Percentiles rank a stretch among this genome's conserved stretches.
phyloP scores from a whole-genome alignment of 2,113 vertebrate species.

The Dendropsophus ebraccatus region DNA sequence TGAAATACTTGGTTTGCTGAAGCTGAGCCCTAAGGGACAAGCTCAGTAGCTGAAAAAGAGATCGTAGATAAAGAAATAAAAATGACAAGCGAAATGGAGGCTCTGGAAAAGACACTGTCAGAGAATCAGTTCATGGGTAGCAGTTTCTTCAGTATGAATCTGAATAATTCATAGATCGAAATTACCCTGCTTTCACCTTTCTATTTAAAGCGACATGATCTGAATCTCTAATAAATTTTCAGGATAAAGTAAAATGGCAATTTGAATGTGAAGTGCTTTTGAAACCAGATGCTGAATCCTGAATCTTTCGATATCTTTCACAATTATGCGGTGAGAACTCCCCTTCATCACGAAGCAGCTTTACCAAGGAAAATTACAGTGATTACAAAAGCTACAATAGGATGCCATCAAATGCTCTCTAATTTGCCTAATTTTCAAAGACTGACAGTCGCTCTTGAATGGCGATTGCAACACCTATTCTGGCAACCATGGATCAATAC shows the following conservation, averaged over 20 bases:
- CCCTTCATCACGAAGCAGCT: conserved; percentile 76
- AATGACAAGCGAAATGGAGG: conserved; percentile 81
- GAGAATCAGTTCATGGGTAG: conserved; percentile 76
- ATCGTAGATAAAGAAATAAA: conserved; percentile 83
- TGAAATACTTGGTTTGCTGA: conserved; percentile 76
- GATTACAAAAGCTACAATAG: conserved; percentile 79
- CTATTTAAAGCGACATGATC: conserved; percentile 80
- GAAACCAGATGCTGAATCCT: conserved; percentile 78
- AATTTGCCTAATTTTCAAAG: conserved; percentile 76
- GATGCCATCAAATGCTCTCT: conserved; percentile 73
- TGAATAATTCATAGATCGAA: conserved; percentile 89
- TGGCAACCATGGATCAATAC: conserved; percentile 67
- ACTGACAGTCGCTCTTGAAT: conserved; percentile 67
- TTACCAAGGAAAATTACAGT: conserved; percentile 77
- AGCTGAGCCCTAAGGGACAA: conserved; percentile 79
- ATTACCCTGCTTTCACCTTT: conserved; percentile 87
- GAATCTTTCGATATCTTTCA: conserved; percentile 74
- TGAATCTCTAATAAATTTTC: conserved; percentile 83
- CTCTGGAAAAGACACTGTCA: conserved; percentile 76
- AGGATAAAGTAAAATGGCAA: conserved; percentile 82
- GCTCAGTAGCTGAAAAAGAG: conserved; percentile 73
- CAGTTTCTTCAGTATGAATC: conserved; percentile 77
- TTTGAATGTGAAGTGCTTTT: conserved; percentile 82
- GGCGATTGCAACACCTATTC: conserved; percentile 65
- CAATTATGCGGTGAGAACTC: conserved; percentile 76